Evolutionary conservation across 2,888 invertebrate species (phyloP), one percentile per base, ranked within the genome.

Genomic region (Mycalesis mineus): DNA sequence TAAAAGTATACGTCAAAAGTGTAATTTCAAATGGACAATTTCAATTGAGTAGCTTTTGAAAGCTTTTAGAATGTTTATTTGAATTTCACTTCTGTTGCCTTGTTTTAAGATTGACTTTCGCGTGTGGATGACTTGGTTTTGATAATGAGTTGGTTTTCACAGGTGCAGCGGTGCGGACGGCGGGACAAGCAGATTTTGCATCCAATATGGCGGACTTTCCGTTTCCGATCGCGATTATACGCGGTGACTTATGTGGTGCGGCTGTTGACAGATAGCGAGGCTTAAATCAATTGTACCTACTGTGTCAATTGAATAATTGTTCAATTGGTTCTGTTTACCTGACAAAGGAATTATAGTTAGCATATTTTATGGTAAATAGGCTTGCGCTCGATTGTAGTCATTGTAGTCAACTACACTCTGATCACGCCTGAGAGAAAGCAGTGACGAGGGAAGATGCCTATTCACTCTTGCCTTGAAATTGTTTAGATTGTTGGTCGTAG

Each of bases 121-220:
- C 41, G 58, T 62, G 61, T 22, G 15, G 5, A 36, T 36, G 14
- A 37, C 42, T 50, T 42, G 44, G 39, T 54, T 59, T 58, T 61
- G 62, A 62, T 67, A 65, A 67, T 70, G 68, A 70, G 67, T 65
- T 39, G 72, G 82, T 82, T 82, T 73, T 69, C 71, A 69, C 75
- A 78, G 77, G 86, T 78, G 78, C 84, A 82, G 75, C 84, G 80
- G 86, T 74, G 87, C 82, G 85, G 84, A 87, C 86, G 78, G 82
- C 77, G 77, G 78, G 78, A 84, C 86, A 82, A 84, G 82, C 80
- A 80, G 86, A 84, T 84, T 82, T 82, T 80, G 75, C 78, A 77
- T 78, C 81, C 85, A 86, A 80, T 85, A 87, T 85, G 87, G 84
- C 78, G 80, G 81, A 79, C 80, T 80, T 84, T 85, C 84, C 85